Evolutionary conservation across 2,797 vertebrate species (phyloP), one percentile per base, ranked within the genome.

Genomic region (Ptychadena robeensis): DNA sequence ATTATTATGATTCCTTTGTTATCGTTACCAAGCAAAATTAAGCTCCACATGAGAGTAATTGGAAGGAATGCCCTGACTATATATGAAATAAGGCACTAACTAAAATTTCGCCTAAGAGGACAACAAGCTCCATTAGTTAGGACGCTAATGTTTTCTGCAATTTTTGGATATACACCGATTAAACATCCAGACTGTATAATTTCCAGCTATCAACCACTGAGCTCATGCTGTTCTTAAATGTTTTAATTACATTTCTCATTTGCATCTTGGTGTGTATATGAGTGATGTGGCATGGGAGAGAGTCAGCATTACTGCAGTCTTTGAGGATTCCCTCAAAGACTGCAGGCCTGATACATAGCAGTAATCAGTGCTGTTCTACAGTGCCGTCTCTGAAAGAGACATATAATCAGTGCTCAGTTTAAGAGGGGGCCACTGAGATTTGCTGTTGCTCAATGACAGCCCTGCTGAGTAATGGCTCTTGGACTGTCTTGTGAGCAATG

Each of bases 241-340:
- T 92, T 93, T 93, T 93, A 94, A 94, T 93, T 93, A 94, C 93
- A 92, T 91, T 93, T 91, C 93, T 94, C 91, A 94, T 94, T 93
- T 93, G 91, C 93, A 94, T 93, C 57, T 63, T 35, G 31, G 74
- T 66, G 35, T 70, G 37, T 78, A 44, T 38, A 76, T 76, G 78
- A 76, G 66, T 34, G 5, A 71, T 76, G 72, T 71, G 64, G 71
- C 66, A 65, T 81, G 72, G 34, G 83, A 80, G 38, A 32, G n/a
- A 80, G 72, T 74, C 64, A 67, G 71, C 66, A 76, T 63, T 81
- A 80, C 53, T 28, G n/a, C 53, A 76, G n/a, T n/a, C 57, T 76
- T 70, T 71, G n/a, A 80, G 72, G 57, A 76, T 80, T 76, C 73
- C 64, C 59, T 75, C 14, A 12, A 34, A 65, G 72, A 76, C 78